Conservation (phyloP, 2,797 vertebrate genomes). For the Clarias platycephalus region DNA sequence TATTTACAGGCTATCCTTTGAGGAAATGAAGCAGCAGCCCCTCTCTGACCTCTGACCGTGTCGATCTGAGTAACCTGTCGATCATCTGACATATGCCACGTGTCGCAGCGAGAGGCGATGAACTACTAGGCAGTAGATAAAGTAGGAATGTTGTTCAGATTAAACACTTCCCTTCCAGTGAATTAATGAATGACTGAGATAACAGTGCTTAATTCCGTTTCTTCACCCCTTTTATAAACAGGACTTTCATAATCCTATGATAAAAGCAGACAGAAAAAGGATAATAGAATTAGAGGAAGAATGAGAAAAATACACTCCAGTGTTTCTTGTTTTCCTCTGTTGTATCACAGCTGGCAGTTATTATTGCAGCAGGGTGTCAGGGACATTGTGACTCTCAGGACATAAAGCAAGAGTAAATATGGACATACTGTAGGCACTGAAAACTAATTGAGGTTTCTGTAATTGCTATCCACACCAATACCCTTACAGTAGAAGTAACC, state of each 20-base stretch:
- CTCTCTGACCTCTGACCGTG: slow-evolving; percentile 36
- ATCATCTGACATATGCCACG: slow-evolving; percentile 47
- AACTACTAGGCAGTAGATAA: slow-evolving; percentile 19
- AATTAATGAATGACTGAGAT: background rate
- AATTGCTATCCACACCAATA: background rate
- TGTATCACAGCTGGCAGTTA: background rate
- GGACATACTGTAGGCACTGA: background rate
- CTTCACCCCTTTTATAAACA: background rate
- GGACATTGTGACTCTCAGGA: slow-evolving; percentile 29
- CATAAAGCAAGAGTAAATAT: slow-evolving; percentile 25
- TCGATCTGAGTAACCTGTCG: slow-evolving; percentile 15
- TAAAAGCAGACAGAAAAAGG: background rate
- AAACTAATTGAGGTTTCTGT: background rate
- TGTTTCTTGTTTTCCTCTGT: background rate
- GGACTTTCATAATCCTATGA: background rate
- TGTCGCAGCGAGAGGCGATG: slow-evolving; percentile 38
- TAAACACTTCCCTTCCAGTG: background rate
- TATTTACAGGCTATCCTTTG: slow-evolving; percentile 59
- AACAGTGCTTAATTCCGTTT: background rate
- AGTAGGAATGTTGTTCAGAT: slow-evolving; percentile 7
- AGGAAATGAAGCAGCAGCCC: slow-evolving; percentile 37
- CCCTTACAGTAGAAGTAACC: too few relatives aligned
- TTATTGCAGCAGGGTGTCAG: slow-evolving; percentile 8
- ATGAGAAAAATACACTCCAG: background rate
- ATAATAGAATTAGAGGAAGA: background rate